Evolutionary conservation across 2,888 invertebrate genomes (phyloP), one percentile per base, ranked within the genome.

Genomic region (Cantharis flavilabris): DNA sequence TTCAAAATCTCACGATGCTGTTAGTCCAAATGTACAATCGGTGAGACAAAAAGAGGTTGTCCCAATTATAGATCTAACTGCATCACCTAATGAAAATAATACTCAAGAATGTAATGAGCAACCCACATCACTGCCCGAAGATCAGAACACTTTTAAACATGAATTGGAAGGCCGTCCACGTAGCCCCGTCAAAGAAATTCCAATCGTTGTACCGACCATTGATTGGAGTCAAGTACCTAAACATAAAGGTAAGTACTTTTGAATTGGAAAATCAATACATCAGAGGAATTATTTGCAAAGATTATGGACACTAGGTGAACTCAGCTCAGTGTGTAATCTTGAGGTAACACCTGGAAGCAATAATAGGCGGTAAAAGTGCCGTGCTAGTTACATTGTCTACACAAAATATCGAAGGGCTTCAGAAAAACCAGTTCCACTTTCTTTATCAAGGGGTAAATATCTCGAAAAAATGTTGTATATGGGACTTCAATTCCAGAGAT

Each of bases 161-260:
- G 90, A 83, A 84, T 87, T 75, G 83, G 89, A 87, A 87, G 90
- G 88, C 76, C 89, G 87, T 82, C 91, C 89, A 83, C 90, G 87
- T 87, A 94, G 93, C 90, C 94, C 88, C 81, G 90, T 89, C 83
- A 94, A 90, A 83, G 92, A 93, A 85, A 92, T 92, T 0, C 90
- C 91, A 3, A 93, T 94, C 69, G 89, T 92, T 77, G 93, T 94
- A 9, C 93, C 94, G 0, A 89, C 91, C 77, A 90, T 92, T 77
- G 88, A 91, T 84, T 89, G 91, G 92, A 90, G 26, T 65, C 71
- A 73, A 62, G 63, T 62, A 26, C 73, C 67, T 67, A 63, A 49
- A 70, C 64, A 49, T 62, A 76, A 79, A 76, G 87, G 84, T 82
- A 87, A 80, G 72, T 10, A 33, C 5, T n/a, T 33, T 33, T 16